Percentiles rank a stretch among this genome's conserved stretches.
Conservation (phyloP, 2,888 invertebrate genomes). For the Athripsodes cinereus region DNA sequence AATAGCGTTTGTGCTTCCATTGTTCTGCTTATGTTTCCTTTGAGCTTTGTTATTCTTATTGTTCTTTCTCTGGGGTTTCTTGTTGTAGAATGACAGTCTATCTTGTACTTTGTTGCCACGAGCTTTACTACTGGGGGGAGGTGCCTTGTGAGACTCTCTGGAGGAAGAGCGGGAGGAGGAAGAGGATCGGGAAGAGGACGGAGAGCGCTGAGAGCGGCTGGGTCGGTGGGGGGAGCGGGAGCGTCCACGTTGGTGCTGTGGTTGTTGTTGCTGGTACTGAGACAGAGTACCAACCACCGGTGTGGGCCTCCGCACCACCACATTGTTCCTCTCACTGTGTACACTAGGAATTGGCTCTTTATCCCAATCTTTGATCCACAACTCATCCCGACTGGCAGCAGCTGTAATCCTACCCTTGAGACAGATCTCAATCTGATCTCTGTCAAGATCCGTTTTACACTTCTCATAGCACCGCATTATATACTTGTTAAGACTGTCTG, state of each 20-base stretch:
- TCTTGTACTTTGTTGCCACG: constrained; percentile 48
- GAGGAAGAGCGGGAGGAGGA: constrained; percentile 28
- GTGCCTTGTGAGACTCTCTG: constrained; percentile 50
- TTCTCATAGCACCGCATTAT: constrained; percentile 89
- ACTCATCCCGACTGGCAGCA: constrained; percentile 80
- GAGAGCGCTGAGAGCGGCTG: constrained; percentile 41
- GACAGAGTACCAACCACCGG: constrained; percentile 49
- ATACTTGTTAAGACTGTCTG: constrained; percentile 75
- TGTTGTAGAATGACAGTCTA: constrained; percentile 45
- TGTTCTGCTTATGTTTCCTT: constrained; percentile 32
- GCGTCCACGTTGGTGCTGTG: constrained; percentile 28
- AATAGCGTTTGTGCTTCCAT: constrained; percentile 26
- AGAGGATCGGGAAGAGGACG: not conserved
- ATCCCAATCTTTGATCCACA: constrained; percentile 92
- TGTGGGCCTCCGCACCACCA: constrained; percentile 40
- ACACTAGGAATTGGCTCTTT: constrained; percentile 88
- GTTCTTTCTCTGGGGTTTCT: constrained; percentile 36
- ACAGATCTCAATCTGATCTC: constrained; percentile 90
- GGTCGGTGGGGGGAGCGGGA: constrained; percentile 31
- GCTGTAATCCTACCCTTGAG: constrained; percentile 90
- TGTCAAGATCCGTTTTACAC: constrained; percentile 81
- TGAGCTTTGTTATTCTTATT: constrained; percentile 28
- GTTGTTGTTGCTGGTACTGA: constrained; percentile 46
- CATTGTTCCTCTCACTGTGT: constrained; percentile 67
- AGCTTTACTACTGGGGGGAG: constrained; percentile 32